These are phyloP conservation scores for Sebastes goodei DNA, from an alignment of 2,797 vertebrate species.

Conservation along the genomic window DNA sequence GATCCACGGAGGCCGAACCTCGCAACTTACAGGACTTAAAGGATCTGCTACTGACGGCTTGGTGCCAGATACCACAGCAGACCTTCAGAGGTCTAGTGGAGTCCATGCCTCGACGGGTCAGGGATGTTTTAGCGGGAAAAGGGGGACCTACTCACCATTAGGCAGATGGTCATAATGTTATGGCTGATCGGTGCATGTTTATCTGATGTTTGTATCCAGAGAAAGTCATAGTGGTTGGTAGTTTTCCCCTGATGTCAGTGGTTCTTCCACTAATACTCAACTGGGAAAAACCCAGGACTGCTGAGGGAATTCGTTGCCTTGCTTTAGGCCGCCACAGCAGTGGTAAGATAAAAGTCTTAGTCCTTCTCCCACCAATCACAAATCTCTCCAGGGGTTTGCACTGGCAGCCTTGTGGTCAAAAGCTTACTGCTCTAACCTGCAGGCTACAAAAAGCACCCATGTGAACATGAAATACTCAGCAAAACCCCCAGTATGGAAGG, in stretches of 20 bases:
- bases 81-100: too few relatives aligned
- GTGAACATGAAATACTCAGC: background rate
- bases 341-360: slow-evolving; percentile 13
- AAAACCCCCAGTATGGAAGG: background rate
- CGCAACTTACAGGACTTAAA: too few relatives aligned
- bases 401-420: slow-evolving; percentile 5
- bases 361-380: slow-evolving; percentile 3
- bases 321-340: background rate
- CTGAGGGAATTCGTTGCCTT: background rate
- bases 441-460: background rate
- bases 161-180: too few relatives aligned
- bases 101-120: too few relatives aligned
- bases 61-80: too few relatives aligned
- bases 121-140: fast-evolving
- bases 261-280: background rate
- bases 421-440: background rate
- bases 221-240: background rate
- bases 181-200: background rate
- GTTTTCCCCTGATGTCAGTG: background rate
- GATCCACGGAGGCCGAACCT: fast-evolving
- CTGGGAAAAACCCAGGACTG: background rate
- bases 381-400: slow-evolving; percentile 8
- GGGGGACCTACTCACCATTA: too few relatives aligned
- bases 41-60: too few relatives aligned
- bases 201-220: background rate